A percentile compares a stretch with the other conserved stretches of the same genome.
These are phyloP conservation scores for Lepidurus arcticus DNA, from an alignment of 1,140 invertebrate species.

Conservation along the genomic window DNA sequence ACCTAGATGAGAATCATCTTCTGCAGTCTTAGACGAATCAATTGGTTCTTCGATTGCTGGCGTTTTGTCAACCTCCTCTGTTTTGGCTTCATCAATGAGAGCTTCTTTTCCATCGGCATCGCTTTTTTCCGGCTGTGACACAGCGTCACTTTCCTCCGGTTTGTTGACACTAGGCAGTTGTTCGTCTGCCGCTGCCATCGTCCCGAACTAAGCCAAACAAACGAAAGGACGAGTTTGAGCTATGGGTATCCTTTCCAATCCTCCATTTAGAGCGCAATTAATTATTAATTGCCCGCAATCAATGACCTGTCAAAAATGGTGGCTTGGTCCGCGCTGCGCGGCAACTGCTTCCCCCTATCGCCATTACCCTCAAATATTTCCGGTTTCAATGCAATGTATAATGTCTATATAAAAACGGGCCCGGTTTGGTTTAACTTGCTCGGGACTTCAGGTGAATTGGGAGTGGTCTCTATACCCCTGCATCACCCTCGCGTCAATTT, in stretches of 20 bases:
- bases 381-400: neutral
- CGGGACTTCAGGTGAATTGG: neutral
- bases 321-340: neutral
- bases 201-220: neutral
- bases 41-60: neutral
- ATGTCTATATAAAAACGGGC: conserved; percentile 8
- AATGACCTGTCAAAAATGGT: conserved; percentile 15
- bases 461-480: neutral
- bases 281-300: neutral
- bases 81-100: neutral
- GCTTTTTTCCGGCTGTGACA: neutral
- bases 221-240: neutral
- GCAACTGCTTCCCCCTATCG: conserved; percentile 1
- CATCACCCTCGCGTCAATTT: neutral
- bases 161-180: conserved; percentile 12
- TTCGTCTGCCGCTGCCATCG: conserved; percentile 11
- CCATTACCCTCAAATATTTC: conserved; percentile 11
- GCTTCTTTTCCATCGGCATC: neutral
- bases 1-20: neutral
- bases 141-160: neutral
- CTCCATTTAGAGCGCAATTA: neutral
- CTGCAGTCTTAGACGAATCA: neutral
- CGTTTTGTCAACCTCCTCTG: neutral
- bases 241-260: neutral
- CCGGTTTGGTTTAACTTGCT: neutral